These are phyloP conservation scores for Sturnira hondurensis DNA, from an alignment of 2,113 vertebrate species.

Conservation along the genomic window DNA sequence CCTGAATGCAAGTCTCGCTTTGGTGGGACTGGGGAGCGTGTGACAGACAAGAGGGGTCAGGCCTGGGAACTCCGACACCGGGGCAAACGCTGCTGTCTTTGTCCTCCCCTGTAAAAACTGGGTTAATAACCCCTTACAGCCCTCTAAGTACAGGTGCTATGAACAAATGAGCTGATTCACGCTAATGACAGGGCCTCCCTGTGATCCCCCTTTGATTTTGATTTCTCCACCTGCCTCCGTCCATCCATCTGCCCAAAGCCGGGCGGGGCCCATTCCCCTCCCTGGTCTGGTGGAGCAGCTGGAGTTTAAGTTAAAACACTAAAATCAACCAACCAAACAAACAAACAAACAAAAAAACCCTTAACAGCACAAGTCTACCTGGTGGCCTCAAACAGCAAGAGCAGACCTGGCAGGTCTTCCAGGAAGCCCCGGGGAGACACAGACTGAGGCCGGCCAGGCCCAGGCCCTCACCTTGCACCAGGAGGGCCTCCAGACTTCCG, in stretches of 20 bases:
- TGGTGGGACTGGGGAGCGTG: not conserved
- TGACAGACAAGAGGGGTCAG: not conserved
- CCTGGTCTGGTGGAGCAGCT: not conserved
- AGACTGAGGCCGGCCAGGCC: not conserved
- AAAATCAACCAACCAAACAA: not conserved
- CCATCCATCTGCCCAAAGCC: not conserved
- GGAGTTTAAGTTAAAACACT: not conserved
- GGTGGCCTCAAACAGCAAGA: not conserved
- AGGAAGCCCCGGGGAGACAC: not conserved
- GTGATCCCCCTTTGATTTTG: not conserved
- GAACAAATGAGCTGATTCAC: conserved; percentile 36
- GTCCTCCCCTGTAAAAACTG: conserved; percentile 44
- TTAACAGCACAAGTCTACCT: not conserved
- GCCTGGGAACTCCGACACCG: not conserved
- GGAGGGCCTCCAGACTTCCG: accelerated
- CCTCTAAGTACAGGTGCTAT: not conserved
- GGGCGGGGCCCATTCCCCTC: not conserved
- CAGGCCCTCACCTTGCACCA: not conserved
- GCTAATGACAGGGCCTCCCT: conserved; percentile 46
- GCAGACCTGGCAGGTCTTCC: not conserved
- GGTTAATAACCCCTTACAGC: conserved; percentile 40
- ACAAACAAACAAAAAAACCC: too few species aligned
- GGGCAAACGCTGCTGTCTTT: not conserved
- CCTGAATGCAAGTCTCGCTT: not conserved
- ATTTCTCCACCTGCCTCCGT: not conserved